Evolutionary conservation across 2,888 invertebrate species (phyloP), one percentile per base, ranked within the genome.

Genomic region (Aporophyla nigra): DNA sequence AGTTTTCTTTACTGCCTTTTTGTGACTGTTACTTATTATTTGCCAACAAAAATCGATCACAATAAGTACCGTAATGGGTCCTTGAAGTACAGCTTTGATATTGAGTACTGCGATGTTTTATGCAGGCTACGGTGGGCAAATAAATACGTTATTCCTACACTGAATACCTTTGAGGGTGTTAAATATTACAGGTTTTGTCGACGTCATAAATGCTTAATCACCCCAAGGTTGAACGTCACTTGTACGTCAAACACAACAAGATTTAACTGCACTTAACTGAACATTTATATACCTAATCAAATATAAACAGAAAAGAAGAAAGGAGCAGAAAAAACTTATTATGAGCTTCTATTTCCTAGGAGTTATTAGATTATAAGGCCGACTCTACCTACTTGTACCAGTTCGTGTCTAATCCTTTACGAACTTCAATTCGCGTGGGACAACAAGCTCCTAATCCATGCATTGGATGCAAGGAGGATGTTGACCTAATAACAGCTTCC

Each of bases 401-500:
- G 67, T 67, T 63, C 76, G 76, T 79, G 78, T 53, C 62, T 58
- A 67, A 74, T 75, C 56, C 62, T 75, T 7, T 33, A 5, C 10
- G 7, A 71, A 70, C 24, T 67, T 49, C 24, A 24, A 82, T 85
- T 82, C 80, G 71, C 65, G 80, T 78, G 77, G 46, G 24, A 74
- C 74, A 86, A 83, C 82, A 86, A 84, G 78, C 87, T 84, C 78
- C 86, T 92, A 93, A 93, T 94, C 92, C 89, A 77, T 70, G 76
- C 77, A 80, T 77, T 85, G 80, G 87, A 90, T 92, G 92, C 89
- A 74, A 81, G 82, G 85, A 87, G 88, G 76, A 84, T 86, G 85
- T 78, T 92, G 93, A 93, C 94, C 93, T 88, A 93, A 91, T 92
- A 92, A 89, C 73, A 40, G 19, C 59, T 46, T 53, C 24, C 27